Percentiles rank a stretch among this genome's conserved stretches.
phyloP scores from a whole-genome alignment of 2,113 vertebrate species.

The Thryonomys swinderianus region DNA sequence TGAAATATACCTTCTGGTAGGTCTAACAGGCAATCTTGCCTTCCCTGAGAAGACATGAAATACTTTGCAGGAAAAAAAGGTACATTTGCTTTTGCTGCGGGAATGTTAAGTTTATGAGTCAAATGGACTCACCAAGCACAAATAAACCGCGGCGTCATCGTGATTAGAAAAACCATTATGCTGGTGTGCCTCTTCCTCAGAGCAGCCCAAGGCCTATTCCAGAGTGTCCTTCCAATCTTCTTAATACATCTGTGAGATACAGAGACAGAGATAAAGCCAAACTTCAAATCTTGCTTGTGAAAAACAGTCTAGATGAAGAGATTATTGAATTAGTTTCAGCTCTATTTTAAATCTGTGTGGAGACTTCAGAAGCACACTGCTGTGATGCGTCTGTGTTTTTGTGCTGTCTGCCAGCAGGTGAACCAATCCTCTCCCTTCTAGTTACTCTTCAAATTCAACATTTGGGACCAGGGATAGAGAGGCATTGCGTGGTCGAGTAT shows the following conservation, averaged over 20 bases:
- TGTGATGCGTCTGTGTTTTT: not conserved
- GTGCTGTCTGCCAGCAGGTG: not conserved
- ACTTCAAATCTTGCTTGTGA: not conserved
- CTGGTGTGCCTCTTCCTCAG: not conserved
- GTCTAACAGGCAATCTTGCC: not conserved
- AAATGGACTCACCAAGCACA: not conserved
- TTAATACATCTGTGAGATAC: not conserved
- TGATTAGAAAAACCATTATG: not conserved
- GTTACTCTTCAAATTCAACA: not conserved
- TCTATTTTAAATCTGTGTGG: not conserved
- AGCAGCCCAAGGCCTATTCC: not conserved
- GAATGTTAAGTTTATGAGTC: not conserved
- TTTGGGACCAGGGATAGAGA: not conserved
- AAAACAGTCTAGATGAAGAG: not conserved
- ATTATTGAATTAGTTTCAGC: not conserved
- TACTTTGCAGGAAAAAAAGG: not conserved
- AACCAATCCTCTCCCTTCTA: not conserved
- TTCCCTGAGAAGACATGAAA: conserved; percentile 1
- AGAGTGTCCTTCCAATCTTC: not conserved
- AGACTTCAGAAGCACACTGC: not conserved
- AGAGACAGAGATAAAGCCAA: not conserved
- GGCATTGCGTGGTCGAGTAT: not conserved
- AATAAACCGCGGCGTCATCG: not conserved
- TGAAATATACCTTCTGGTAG: conserved; percentile 37
- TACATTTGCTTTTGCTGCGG: conserved; percentile 1